Percentiles rank a stretch among this genome's conserved stretches.
Conservation (phyloP, 2,888 invertebrate species). For the Trisateles emortualis region DNA sequence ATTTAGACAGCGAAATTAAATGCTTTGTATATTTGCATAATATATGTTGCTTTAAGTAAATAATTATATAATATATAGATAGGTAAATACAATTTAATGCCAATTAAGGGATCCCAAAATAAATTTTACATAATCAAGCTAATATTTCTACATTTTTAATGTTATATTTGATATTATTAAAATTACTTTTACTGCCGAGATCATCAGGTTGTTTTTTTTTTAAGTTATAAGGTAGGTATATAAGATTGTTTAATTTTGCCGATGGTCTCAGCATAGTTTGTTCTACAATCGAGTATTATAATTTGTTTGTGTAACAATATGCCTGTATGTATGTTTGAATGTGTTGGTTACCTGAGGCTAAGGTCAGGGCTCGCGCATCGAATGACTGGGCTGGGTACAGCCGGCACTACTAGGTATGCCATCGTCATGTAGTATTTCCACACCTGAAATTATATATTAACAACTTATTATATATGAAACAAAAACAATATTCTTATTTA, state of each 20-base stretch:
- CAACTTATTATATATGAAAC: not conserved
- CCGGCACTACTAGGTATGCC: constrained; percentile 98
- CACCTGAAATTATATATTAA: constrained; percentile 74
- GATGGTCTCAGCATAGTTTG: not conserved
- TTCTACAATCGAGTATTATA: not conserved
- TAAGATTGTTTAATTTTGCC: not conserved
- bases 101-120: constrained; percentile 37
- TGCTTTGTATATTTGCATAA: constrained; percentile 34
- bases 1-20: constrained; percentile 35
- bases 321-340: not conserved
- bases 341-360: constrained; percentile 90
- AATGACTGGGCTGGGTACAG: constrained; percentile 94
- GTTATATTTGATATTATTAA: not conserved
- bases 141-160: constrained; percentile 30
- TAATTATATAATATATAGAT: constrained; percentile 19
- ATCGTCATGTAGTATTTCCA: constrained; percentile 99
- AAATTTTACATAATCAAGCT: constrained; percentile 43
- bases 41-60: constrained; percentile 20
- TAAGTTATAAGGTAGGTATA: not conserved
- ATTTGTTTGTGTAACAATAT: constrained; percentile 1
- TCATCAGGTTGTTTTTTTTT: not conserved
- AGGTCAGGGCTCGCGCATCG: constrained; percentile 97
- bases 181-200: not conserved
- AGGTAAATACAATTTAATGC: constrained; percentile 36
- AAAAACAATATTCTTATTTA: no score